Evolutionary conservation across 2,888 invertebrate species (phyloP), one percentile per base, ranked within the genome.

Genomic region (Pachycephus smyrnensis): DNA sequence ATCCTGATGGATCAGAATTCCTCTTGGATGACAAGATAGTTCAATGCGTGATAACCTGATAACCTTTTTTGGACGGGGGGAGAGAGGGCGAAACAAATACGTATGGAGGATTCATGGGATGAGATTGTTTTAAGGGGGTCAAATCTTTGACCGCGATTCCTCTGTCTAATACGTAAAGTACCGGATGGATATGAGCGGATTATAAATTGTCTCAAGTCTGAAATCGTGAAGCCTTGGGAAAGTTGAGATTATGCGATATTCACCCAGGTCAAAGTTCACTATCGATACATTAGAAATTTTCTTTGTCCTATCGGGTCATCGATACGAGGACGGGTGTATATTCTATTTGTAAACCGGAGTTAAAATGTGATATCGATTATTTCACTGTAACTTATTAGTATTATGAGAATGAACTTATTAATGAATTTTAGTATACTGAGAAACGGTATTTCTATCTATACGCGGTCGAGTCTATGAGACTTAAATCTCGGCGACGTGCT

Each of bases 341-440:
- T 71, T 31, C 71, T 12, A 71, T 15, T 71, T 33, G 2, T 71
- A 23, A 32, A 31, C 15, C 71, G 15, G 31, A 71, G 31, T 31
- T 71, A 71, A 71, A 71, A 71, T 71, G 71, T 71, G 71, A 71
- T 71, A 71, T 15, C 3, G 6, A 71, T 31, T 71, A 71, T 32
- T 31, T 71, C 71, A 71, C 71, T 71, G 15, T 15, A 71, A 71
- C 32, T 71, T 33, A 9, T 71, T 71, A 71, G 71, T 71, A 71
- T 71, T 71, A 71, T 9, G 71, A 71, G 23, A 71, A 71, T 71
- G 12, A 71, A 71, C 31, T 71, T 33, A 33, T 12, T 71, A 15
- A 31, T 15, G 12, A 71, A 71, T 69, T 11, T 30, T 69, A 69
- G 69, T 30, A 15, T 69, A 32, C 4, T 15, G 40, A 40, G 23